phyloP scores from a whole-genome alignment of 2,797 vertebrate species.

The Chanos chanos region DNA sequence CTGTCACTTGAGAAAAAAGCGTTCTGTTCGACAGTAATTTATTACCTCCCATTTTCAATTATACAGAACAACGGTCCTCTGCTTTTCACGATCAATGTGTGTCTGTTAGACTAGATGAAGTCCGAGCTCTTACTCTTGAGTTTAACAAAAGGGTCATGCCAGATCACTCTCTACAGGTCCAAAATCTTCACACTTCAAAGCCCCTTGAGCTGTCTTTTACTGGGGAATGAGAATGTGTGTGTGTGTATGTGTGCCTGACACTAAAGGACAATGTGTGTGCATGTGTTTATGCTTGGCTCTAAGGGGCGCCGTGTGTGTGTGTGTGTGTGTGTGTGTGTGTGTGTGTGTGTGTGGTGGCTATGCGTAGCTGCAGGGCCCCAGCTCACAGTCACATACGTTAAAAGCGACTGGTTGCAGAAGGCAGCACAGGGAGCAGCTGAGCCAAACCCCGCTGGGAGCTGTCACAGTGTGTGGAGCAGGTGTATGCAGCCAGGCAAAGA shows the following conservation, averaged over 20 bases:
- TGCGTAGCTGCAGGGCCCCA: conserved; percentile 41
- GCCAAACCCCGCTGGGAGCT: conserved; percentile 63
- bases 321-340: background rate
- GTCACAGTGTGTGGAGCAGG: conserved; percentile 71
- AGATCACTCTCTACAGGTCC: background rate
- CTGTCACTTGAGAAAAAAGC: conserved; percentile 25
- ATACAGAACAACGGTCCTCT: conserved; percentile 15
- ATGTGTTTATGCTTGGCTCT: conserved; percentile 4
- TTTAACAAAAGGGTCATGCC: background rate
- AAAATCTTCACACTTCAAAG: no score
- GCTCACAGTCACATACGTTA: conserved; percentile 3
- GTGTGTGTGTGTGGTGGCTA: conserved; percentile 8
- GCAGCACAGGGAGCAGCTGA: conserved; percentile 64
- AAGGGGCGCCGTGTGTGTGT: background rate
- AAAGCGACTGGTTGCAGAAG: conserved; percentile 6
- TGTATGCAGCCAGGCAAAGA: conserved; percentile 54
- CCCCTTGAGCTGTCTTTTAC: no score
- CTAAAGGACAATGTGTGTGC: conserved; percentile 30
- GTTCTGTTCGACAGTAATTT: conserved; percentile 13
- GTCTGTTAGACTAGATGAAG: background rate
- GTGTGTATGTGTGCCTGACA: background rate
- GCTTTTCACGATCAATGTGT: conserved; percentile 9
- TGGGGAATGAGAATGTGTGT: background rate
- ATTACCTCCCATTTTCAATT: conserved; percentile 28
- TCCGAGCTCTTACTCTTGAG: background rate